Conservation (phyloP, 2,888 invertebrate genomes). For the Endotricha flammealis region DNA sequence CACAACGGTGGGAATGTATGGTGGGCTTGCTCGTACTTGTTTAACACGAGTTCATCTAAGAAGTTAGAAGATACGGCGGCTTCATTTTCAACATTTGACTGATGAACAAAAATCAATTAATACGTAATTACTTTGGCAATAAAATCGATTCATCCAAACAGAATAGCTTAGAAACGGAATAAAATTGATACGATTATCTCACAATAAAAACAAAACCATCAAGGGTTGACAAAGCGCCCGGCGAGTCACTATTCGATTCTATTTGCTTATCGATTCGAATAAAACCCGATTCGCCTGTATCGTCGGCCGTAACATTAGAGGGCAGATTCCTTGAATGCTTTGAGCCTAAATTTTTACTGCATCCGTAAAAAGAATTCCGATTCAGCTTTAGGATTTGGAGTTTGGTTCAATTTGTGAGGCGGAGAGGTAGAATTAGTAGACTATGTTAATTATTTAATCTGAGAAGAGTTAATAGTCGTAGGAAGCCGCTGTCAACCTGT, state of each 20-base stretch:
- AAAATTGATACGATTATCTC: not conserved
- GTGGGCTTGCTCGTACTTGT: too few species aligned
- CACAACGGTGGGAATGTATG: too few species aligned
- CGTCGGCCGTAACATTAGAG: constrained; percentile 62
- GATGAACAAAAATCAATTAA: too few species aligned
- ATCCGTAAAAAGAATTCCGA: constrained; percentile 73
- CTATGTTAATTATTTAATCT: not conserved
- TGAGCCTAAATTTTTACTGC: constrained; percentile 74
- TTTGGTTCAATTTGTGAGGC: constrained; percentile 25
- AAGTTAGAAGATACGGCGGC: too few species aligned
- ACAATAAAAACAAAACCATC: not conserved
- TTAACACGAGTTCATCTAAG: too few species aligned
- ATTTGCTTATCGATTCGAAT: constrained; percentile 54
- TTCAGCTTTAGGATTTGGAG: constrained; percentile 58
- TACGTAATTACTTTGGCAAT: too few species aligned
- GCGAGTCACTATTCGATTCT: constrained; percentile 30
- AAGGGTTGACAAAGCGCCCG: not conserved
- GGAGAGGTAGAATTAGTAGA: not conserved
- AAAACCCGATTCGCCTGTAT: constrained; percentile 53
- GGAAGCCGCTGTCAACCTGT: too few species aligned
- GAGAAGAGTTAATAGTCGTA: not conserved
- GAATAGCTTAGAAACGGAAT: too few species aligned
- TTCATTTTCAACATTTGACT: too few species aligned
- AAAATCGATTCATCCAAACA: too few species aligned
- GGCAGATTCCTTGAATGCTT: constrained; percentile 60